These are phyloP conservation scores for Prionailurus viverrinus DNA, from an alignment of 2,113 vertebrate genomes.

Conservation along the genomic window DNA sequence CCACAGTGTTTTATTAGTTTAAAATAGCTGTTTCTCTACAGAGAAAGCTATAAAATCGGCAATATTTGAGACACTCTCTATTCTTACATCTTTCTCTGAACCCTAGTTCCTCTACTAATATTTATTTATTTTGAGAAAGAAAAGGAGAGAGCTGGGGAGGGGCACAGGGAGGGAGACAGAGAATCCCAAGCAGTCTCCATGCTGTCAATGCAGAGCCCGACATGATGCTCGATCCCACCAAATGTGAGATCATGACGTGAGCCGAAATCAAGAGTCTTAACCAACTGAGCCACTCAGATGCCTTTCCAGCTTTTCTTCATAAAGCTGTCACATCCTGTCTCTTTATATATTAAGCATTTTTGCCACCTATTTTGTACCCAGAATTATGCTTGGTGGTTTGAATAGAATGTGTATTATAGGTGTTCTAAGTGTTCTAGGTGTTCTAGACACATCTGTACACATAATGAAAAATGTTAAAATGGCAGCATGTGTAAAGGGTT, in stretches of 20 bases:
- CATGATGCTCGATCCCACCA: too few relatives aligned
- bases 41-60: not conserved
- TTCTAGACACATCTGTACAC: not conserved
- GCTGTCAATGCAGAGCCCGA: too few relatives aligned
- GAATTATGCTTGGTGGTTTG: not conserved
- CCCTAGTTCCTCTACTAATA: fast-evolving
- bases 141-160: too few relatives aligned
- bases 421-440: not conserved
- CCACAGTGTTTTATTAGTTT: not conserved
- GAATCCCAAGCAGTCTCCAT: too few relatives aligned
- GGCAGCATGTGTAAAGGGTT: not conserved
- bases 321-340: too few relatives aligned
- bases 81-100: not conserved
- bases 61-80: not conserved
- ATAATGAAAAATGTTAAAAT: not conserved
- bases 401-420: not conserved
- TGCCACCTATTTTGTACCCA: not conserved
- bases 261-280: too few relatives aligned
- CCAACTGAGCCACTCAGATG: too few relatives aligned
- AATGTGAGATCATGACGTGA: too few relatives aligned
- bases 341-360: not conserved
- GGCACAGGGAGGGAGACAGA: too few relatives aligned
- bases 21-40: not conserved
- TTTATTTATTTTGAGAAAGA: too few relatives aligned
- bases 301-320: not conserved